Base-by-base conservation (phyloP, 2,888 invertebrate genomes). In the Laothoe populi region DNA sequence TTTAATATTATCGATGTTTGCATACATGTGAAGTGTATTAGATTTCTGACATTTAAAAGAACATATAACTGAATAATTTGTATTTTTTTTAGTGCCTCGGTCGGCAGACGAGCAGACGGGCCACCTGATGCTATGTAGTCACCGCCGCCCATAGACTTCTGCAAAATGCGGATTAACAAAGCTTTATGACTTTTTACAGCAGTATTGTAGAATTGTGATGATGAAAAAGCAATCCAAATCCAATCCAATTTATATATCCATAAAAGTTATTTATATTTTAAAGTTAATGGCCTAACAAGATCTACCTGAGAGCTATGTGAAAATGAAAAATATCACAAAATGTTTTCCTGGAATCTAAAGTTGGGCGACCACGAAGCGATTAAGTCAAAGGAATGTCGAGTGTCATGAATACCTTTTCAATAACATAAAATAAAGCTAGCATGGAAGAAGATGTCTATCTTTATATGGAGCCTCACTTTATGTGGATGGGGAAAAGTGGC, bases 261-360 rank as follows among this genome's bases (percentile, higher is more conserved):
- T 11, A 23, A 46, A 46, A 46, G 46, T 46, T 4, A 23, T 46
- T 46, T n/a, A n/a, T n/a, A n/a, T 23, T 46, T 23, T 23, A 16
- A 44, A 19, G 4, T 19, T 19, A n/a, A 19, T 19, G 2, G 2
- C 19, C 4, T 19, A 26, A 26, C 48, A 26, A 26, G 26, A 24
- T 48, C 48, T 48, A 48, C 48, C 48, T 48, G 48, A 24, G 48
- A 1, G 24, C 48, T n/a, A 24, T 44, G 2, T n/a, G 3, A 48
- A n/a, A n/a, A n/a, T 7, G 2, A 5, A 5, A 5, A 48, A 48
- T 7, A 5, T n/a, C 26, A 24, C 24, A n/a, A 48, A 13, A 26
- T 24, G 7, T 23, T 23, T 48, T 48, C 48, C 48, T n/a, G 48
- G 48, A 24, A 48, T 48, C 7, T 24, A 16, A 11, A 24, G 24